Evolutionary conservation across 2,113 vertebrate species (phyloP), one percentile per base, ranked within the genome.

Genomic region (Ptychochromis oligacanthus): DNA sequence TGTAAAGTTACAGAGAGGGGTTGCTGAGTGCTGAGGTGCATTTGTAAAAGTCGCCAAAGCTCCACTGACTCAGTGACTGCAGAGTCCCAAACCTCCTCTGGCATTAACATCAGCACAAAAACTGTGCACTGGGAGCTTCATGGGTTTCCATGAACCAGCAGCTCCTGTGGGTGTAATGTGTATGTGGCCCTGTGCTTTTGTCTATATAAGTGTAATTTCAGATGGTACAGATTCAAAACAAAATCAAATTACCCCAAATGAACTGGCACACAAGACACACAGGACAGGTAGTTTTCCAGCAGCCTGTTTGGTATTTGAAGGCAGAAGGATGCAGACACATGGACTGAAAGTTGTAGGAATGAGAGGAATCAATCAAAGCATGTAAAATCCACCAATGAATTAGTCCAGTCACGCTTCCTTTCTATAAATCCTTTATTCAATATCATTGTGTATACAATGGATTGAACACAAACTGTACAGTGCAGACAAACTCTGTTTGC

Each of bases 341-440:
- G 40, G 65, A 49, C 64, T 49, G 0, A 28, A 15, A 49, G 18
- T 18, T 52, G 15, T 18, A 7, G 17, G 49, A 70, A n/a, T 31
- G 26, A 20, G 43, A 31, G 26, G 28, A n/a, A 72, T 72, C 15
- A 49, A 28, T 28, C 26, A 72, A 72, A 8, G 24, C 24, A 17
- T 46, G 10, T 59, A 7, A 26, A 75, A 64, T 28, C 2, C 75
- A 59, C 36, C 2, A 75, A 65, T 28, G 2, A 82, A 72, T 2
- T 14, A 89, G n/a, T 18, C 57, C 74, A 77, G 60, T 17, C 84
- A 36, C 3, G 1, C 24, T 77, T 92, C 55, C 93, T 96, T 97
- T 93, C 89, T 97, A 97, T 92, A 96, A 97, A 97, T 94, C 90
- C 85, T 98, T 97, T 97, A 97, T 97, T 97, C 95, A 95, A 94